Evolutionary conservation across 2,113 vertebrate genomes (phyloP), one percentile per base, ranked within the genome.

Genomic region (Caranx ignobilis): DNA sequence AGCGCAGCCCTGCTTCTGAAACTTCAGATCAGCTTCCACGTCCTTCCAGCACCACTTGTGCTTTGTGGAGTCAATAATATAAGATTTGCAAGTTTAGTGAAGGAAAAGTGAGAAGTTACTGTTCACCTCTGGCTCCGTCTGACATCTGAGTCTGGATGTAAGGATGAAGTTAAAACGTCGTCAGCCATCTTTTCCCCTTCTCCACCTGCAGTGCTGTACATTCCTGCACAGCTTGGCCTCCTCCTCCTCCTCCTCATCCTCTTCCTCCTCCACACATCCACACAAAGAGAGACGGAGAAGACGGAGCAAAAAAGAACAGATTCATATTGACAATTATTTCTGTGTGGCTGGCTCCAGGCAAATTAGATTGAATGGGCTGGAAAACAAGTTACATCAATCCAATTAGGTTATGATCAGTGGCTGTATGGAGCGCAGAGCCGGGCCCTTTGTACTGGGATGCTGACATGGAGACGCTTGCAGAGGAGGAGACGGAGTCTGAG

Each of bases 381-480:
- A 89, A 91, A 92, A 88, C 82, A 84, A 93, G 78, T 92, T 88
- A 86, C 71, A 89, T 84, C 86, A 85, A 85, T 87, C 69, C 66
- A 88, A 89, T 93, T 89, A 85, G 71, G 81, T 85, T 84, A 79
- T 86, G 90, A 93, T 81, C 77, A 72, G 79, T 75, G 34, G 41
- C 62, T 84, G 67, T 86, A 43, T 83, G 72, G 78, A 26, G 62
- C 39, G 71, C 70, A 57, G 69, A 13, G 45, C 39, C 0, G 55
- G 37, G 39, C 2, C 37, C 64, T 85, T 31, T 71, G 74, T 63
- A 34, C 54, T 62, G 81, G 35, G 26, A 74, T 56, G 75, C 21
- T 21, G 78, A 66, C 71, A 66, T 74, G 75, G 72, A 83, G 61
- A 69, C 0, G 26, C 11, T 2, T 2, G 4, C n/a, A 41, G 59